A percentile compares a stretch with the other conserved stretches of the same genome.
These are phyloP conservation scores for Lochmaea crataegi DNA, from an alignment of 2,888 invertebrate genomes.

Conservation along the genomic window DNA sequence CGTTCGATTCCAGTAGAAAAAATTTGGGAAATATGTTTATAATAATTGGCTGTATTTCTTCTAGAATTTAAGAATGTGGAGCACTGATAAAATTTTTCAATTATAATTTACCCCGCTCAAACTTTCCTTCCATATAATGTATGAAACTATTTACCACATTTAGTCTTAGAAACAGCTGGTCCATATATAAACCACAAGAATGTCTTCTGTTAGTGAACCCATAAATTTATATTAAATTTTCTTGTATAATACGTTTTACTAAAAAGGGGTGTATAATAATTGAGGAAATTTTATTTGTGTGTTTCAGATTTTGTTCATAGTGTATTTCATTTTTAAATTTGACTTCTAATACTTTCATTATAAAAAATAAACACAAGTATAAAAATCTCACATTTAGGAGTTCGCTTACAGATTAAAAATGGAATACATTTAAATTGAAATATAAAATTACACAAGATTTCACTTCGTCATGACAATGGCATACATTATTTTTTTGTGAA, in stretches of 20 bases:
- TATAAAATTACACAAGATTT: not conserved
- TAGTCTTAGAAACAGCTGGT: not conserved
- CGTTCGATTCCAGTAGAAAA: constrained; percentile 45
- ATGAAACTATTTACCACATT: not conserved
- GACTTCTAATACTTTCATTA: not conserved
- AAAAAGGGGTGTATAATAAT: not conserved
- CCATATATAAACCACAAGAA: not conserved
- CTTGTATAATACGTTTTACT: not conserved
- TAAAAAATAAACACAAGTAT: not conserved
- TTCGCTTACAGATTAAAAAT: not conserved
- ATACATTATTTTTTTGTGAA: not conserved
- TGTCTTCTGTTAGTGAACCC: no score
- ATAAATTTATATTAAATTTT: no score
- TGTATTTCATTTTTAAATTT: not conserved
- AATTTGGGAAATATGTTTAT: constrained; percentile 39
- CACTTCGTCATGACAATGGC: not conserved
- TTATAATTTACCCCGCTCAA: not conserved
- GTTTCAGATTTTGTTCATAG: not conserved
- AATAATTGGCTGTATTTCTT: constrained; percentile 16
- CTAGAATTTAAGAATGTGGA: not conserved
- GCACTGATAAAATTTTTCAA: not conserved
- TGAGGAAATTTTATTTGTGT: not conserved
- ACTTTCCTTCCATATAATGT: not conserved
- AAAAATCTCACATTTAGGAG: not conserved
- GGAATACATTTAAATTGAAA: not conserved